Percentiles rank a stretch among this genome's conserved stretches.
Evolutionary conservation across 2,888 invertebrate species (phyloP).

Genomic region (Polietes domitor): DNA sequence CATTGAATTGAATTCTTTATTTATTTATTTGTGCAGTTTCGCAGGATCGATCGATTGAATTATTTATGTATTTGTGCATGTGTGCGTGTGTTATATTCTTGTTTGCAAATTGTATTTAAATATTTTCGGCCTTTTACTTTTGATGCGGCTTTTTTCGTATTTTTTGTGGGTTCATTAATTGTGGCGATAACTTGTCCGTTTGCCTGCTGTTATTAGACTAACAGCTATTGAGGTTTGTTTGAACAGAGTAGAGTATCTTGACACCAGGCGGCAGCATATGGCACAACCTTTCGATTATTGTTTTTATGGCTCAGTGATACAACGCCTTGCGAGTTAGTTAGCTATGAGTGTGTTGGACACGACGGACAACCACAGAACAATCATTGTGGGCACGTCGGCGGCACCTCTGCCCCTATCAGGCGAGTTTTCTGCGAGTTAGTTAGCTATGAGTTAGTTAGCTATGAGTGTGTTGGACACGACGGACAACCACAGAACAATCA

Average conservation of each 20-base stretch:
- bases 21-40: too few species aligned
- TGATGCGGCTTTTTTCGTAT: background rate
- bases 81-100: too few species aligned
- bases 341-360: background rate
- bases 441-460: background rate
- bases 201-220: constrained; percentile 56
- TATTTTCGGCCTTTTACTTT: background rate
- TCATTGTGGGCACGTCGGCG: background rate
- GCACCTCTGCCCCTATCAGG: background rate
- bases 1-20: background rate
- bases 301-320: background rate
- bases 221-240: constrained; percentile 43
- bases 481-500: background rate
- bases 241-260: constrained; percentile 43
- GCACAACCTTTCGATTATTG: background rate
- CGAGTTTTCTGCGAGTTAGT: background rate
- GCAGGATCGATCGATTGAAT: background rate
- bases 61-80: constrained; percentile 15
- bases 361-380: background rate
- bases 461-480: background rate
- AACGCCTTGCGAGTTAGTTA: background rate
- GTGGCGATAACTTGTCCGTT: constrained; percentile 45
- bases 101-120: background rate
- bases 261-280: constrained; percentile 44
- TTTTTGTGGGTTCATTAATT: background rate